A percentile compares a stretch with the other conserved stretches of the same genome.
Conservation (phyloP, 2,797 vertebrate species). For the Streptopelia turtur region DNA sequence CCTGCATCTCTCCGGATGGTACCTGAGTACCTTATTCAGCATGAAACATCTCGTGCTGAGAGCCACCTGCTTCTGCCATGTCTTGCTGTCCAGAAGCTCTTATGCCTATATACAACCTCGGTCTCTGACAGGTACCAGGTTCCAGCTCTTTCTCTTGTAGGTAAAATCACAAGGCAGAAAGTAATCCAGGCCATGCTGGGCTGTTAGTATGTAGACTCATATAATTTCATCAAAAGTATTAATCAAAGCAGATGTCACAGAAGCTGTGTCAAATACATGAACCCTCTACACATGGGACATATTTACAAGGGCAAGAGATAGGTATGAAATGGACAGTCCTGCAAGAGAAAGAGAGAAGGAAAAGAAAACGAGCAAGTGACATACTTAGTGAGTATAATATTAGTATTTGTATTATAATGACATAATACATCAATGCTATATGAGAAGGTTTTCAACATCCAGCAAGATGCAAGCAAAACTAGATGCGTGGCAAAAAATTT, state of each 20-base stretch:
- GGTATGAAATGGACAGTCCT: background rate
- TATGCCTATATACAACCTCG: fast-evolving
- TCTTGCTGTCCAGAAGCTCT: background rate
- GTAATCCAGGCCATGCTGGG: background rate
- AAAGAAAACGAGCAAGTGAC: background rate
- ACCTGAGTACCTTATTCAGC: background rate
- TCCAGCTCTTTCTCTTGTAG: background rate
- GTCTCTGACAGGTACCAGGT: background rate
- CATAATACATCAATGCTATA: background rate
- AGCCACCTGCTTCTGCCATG: fast-evolving
- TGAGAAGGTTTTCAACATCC: background rate
- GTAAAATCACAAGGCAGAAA: background rate
- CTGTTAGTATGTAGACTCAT: background rate
- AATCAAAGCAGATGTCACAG: background rate
- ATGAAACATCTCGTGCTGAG: background rate
- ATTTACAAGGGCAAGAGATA: background rate
- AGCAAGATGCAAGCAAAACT: background rate
- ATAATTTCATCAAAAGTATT: background rate
- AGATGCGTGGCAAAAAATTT: background rate
- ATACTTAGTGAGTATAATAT: background rate
- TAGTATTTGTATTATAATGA: background rate
- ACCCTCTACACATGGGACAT: background rate
- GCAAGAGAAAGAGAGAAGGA: background rate
- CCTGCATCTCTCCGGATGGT: background rate
- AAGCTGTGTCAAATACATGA: background rate